Percentiles rank a stretch among this genome's conserved stretches.
These are phyloP conservation scores for Chironomus riparius DNA, from an alignment of 2,888 invertebrate genomes.

Conservation along the genomic window DNA sequence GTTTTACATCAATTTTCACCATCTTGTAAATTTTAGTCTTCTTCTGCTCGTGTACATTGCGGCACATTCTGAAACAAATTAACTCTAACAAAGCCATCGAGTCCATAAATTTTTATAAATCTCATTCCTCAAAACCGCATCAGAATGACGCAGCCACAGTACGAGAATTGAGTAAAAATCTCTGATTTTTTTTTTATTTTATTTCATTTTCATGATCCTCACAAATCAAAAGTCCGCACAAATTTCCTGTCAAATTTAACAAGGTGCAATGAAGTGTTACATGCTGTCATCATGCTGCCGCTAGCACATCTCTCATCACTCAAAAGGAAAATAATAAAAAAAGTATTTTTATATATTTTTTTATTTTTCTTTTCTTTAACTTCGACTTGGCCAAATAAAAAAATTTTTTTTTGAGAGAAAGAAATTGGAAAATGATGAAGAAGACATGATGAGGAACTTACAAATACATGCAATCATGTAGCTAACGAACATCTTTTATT, in stretches of 20 bases:
- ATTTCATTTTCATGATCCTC: neutral
- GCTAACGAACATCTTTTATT: too few relatives aligned
- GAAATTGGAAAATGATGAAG: neutral
- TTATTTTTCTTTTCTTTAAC: too few relatives aligned
- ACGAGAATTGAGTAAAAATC: too few relatives aligned
- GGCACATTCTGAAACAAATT: neutral
- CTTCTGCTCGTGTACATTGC: neutral
- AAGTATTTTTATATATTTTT: too few relatives aligned
- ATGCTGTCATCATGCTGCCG: conserved; percentile 14
- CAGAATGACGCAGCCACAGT: too few relatives aligned
- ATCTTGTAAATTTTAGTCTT: neutral
- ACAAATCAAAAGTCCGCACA: neutral
- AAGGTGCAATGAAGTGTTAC: conserved; percentile 7
- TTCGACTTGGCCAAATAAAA: too few relatives aligned
- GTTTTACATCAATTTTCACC: neutral
- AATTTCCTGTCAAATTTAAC: conserved; percentile 9
- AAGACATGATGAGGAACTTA: neutral
- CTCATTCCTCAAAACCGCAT: neutral
- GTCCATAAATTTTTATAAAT: neutral
- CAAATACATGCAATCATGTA: neutral
- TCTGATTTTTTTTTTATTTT: too few relatives aligned
- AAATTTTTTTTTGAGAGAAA: too few relatives aligned
- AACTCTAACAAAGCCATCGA: conserved; percentile 4
- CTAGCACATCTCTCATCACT: neutral
- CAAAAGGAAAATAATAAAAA: neutral